A percentile compares a stretch with the other conserved stretches of the same genome.
These are phyloP conservation scores for Labia minor DNA, from an alignment of 2,888 invertebrate species.

Conservation along the genomic window DNA sequence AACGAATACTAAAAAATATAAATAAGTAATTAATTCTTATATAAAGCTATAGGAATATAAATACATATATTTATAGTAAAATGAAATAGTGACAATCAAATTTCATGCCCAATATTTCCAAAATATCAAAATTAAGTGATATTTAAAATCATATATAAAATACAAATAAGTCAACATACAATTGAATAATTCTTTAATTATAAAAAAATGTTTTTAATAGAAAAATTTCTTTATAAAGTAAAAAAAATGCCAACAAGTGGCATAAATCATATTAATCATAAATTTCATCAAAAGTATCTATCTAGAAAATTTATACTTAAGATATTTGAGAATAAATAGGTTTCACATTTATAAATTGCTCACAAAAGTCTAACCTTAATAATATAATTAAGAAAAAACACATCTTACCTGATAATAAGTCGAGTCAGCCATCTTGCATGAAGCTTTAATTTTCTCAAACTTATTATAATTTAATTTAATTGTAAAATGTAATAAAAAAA, in stretches of 20 bases:
- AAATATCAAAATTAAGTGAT: too few relatives aligned
- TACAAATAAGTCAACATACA: too few relatives aligned
- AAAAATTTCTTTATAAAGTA: neutral
- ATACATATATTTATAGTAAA: too few relatives aligned
- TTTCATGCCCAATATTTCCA: too few relatives aligned
- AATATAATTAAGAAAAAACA: constrained; percentile 23
- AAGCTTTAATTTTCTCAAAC: neutral
- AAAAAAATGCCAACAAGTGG: constrained; percentile 5
- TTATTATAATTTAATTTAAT: neutral
- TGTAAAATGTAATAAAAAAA: neutral
- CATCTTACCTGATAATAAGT: constrained; percentile 52
- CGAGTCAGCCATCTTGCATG: constrained; percentile 51
- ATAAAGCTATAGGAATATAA: too few relatives aligned
- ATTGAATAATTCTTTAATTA: too few relatives aligned
- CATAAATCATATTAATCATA: constrained; percentile 16
- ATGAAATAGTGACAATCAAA: too few relatives aligned
- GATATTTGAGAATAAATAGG: constrained; percentile 29
- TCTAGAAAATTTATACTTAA: constrained; percentile 25
- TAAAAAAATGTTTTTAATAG: neutral
- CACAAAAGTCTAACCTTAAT: constrained; percentile 16
- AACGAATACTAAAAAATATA: too few relatives aligned
- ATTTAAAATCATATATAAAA: too few relatives aligned
- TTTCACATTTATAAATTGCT: constrained; percentile 22
- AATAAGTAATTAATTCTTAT: too few relatives aligned
- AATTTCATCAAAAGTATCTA: constrained; percentile 30